Base-by-base conservation (phyloP, 2,113 vertebrate genomes). In the Petrocephalus zakoni region DNA sequence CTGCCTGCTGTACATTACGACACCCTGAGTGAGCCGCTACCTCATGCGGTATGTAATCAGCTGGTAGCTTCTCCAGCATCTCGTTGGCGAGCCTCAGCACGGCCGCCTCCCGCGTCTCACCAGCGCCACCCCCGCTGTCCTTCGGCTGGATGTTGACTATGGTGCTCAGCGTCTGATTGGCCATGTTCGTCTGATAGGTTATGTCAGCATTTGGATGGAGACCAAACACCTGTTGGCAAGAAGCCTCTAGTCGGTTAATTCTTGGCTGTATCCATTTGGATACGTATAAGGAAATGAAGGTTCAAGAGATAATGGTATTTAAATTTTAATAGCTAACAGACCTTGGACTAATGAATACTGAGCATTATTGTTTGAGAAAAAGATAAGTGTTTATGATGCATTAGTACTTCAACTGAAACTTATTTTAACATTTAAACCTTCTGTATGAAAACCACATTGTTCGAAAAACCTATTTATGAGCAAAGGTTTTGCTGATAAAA, bases 111-210 rank as follows among this genome's bases (percentile, higher is more conserved):
- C 96, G 92, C 2, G 96, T 96, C 92, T 97, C 96, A 4, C 95
- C 95, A 25, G 89, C 92, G 51, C 95, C 94, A 0, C 92, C 88
- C 34, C 95, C 93, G 2, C 95, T 94, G 93, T 96, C 96, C 90
- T 97, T 97, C 1, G 96, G 96, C 90, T 97, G 96, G 92, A 97
- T 97, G 93, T 91, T 97, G 89, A 96, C 91, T 85, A 97, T 96
- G 91, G 95, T 97, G 90, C 90, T 93, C 42, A 97, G 94, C 1
- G 94, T 96, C 91, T 97, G 95, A 87, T 96, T 96, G 90, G 96
- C 95, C 93, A 96, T 92, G 88, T 96, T 97, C 87, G 95, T 97
- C 92, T 97, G 96, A 91, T 96, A 97, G 81, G 95, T 97, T 93
- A 97, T 96, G 91, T 97, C 95, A 91, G 97, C 97, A 0, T 97